Evolutionary conservation across 1,140 invertebrate genomes (phyloP).

Genomic region (Achatina immaculata): DNA sequence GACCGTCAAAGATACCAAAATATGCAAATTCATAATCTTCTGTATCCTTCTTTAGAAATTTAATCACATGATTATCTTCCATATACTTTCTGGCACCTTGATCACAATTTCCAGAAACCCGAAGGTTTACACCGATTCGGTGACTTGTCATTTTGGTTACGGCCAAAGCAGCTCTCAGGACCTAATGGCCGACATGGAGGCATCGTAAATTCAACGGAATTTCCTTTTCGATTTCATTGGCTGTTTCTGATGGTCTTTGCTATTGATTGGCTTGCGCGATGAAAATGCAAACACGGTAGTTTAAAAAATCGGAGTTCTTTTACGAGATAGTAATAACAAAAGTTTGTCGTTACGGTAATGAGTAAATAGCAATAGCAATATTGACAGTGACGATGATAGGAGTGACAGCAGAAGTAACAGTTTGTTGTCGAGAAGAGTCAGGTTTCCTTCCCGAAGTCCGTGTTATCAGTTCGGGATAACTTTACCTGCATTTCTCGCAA

Average conservation of each 20-base stretch:
- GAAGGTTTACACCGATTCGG: slow-evolving; percentile 74
- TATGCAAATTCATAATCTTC: slow-evolving; percentile 85
- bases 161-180: slow-evolving; percentile 17
- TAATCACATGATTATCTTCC: slow-evolving; percentile 96
- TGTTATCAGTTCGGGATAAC: no score
- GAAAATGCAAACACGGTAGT: no score
- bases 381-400: no score
- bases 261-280: no score
- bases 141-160: slow-evolving; percentile 64
- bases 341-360: no score
- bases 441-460: no score
- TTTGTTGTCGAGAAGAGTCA: no score
- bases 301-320: no score
- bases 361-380: no score
- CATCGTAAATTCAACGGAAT: slow-evolving; percentile 46
- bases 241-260: slow-evolving; percentile 14
- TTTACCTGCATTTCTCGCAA: no score
- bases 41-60: slow-evolving; percentile 73
- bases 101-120: slow-evolving; percentile 93
- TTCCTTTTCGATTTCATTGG: slow-evolving; percentile 43
- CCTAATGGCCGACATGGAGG: slow-evolving; percentile 42
- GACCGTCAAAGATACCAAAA: slow-evolving; percentile 96
- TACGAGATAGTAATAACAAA: no score
- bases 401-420: no score
- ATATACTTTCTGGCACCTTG: slow-evolving; percentile 98